Percentiles rank a stretch among this genome's conserved stretches.
phyloP scores from a whole-genome alignment of 2,888 invertebrate species.

The Rhagonycha fulva region DNA sequence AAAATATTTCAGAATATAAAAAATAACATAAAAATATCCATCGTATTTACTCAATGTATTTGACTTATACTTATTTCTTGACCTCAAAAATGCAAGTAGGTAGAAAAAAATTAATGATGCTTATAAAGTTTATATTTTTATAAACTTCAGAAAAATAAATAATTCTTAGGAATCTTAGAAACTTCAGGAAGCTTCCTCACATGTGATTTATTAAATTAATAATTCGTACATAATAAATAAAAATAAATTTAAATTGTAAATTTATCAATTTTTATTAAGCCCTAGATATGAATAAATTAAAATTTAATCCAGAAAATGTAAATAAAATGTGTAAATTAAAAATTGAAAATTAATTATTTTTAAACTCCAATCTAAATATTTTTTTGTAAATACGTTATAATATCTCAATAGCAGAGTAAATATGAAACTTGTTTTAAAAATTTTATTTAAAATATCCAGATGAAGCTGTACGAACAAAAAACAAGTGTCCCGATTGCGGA shows the following conservation, averaged over 20 bases:
- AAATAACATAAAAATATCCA: not conserved
- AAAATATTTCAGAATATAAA: not conserved
- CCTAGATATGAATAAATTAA: not conserved
- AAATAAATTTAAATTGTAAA: not conserved
- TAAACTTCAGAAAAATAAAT: not conserved
- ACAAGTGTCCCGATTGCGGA: not conserved
- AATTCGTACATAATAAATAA: not conserved
- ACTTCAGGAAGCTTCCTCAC: not conserved
- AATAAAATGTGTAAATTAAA: too few species aligned
- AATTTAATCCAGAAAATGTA: not conserved
- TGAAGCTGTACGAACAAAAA: not conserved
- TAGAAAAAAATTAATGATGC: not conserved
- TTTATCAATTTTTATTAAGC: not conserved
- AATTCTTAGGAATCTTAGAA: not conserved
- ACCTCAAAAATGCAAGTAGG: not conserved
- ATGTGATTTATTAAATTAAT: not conserved
- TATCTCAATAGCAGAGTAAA: not conserved
- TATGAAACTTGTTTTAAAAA: not conserved
- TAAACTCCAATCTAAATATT: too few species aligned
- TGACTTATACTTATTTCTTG: not conserved
- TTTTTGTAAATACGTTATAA: too few species aligned
- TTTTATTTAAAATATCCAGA: not conserved
- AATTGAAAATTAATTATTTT: too few species aligned
- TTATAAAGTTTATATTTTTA: not conserved
- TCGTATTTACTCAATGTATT: not conserved